A percentile compares a stretch with the other conserved stretches of the same genome.
phyloP scores from a whole-genome alignment of 2,888 invertebrate species.

The Flabesymbios commensalis region DNA sequence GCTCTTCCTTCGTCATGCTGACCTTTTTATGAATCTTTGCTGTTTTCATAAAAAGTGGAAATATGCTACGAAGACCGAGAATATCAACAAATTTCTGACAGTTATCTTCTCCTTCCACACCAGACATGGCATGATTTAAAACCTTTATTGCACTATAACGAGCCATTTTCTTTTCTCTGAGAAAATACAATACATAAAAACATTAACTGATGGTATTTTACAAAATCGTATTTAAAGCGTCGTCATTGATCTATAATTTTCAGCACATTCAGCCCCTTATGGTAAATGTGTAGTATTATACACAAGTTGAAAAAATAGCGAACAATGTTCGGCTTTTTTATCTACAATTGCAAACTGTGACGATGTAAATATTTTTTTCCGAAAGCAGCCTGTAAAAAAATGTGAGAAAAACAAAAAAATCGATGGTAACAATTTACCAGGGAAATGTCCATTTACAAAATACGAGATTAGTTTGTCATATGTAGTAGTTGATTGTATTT shows the following conservation, averaged over 20 bases:
- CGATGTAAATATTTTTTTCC: no score
- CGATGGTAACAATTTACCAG: no score
- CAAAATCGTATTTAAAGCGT: not conserved
- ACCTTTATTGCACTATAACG: slow-evolving; percentile 96
- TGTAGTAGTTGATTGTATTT: no score
- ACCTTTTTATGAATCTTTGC: slow-evolving; percentile 72
- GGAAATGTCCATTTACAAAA: no score
- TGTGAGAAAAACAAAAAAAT: no score
- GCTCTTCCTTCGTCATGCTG: slow-evolving; percentile 70
- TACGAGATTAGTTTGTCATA: no score
- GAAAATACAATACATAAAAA: not conserved
- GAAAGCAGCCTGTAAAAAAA: no score
- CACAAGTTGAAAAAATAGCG: no score
- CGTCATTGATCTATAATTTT: not conserved
- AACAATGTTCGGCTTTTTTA: no score
- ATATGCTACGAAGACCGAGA: slow-evolving; percentile 88
- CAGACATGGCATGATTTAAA: slow-evolving; percentile 95
- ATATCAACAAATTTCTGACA: slow-evolving; percentile 96
- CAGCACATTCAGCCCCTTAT: no score
- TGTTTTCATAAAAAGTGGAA: slow-evolving; percentile 99
- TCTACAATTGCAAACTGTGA: no score
- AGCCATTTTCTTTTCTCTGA: slow-evolving; percentile 81
- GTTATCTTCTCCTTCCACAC: slow-evolving; percentile 90
- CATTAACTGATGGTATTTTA: not conserved
- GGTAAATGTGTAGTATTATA: no score